phyloP scores from a whole-genome alignment of 92 coral and sea anemone genomes.

The Pocillopora grandis region DNA sequence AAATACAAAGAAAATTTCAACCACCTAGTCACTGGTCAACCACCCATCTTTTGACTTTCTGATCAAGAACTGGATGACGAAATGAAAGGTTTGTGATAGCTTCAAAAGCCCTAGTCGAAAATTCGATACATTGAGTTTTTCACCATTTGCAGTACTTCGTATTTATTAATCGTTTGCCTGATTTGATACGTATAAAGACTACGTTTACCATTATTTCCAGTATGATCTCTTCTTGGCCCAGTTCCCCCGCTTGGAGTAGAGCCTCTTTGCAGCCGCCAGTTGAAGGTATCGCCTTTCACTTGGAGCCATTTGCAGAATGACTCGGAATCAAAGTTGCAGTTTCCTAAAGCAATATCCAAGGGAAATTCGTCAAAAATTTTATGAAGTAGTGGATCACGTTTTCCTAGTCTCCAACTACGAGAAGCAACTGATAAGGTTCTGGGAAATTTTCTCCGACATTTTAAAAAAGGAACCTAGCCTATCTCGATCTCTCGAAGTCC shows the following conservation, averaged over 20 bases:
- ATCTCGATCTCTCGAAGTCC: too few species aligned
- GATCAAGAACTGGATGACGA: too few species aligned
- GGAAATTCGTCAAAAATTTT: neutral
- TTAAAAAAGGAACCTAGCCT: neutral
- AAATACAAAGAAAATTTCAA: too few species aligned
- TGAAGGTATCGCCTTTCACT: slow-evolving; percentile 5
- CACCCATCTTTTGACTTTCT: too few species aligned
- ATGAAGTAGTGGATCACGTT: neutral
- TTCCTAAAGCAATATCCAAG: slow-evolving; percentile 18
- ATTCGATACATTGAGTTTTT: too few species aligned
- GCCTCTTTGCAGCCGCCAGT: slow-evolving; percentile 51
- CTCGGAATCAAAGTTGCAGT: slow-evolving; percentile 42
- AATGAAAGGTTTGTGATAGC: too few species aligned
- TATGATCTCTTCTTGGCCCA: slow-evolving; percentile 60
- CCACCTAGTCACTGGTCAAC: too few species aligned
- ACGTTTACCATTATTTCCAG: neutral
- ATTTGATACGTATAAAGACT: neutral
- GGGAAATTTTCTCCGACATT: too few species aligned
- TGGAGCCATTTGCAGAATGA: slow-evolving; percentile 45
- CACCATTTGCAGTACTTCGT: too few species aligned
- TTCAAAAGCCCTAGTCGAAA: too few species aligned
- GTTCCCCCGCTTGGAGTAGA: slow-evolving; percentile 53
- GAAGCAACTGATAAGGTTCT: too few species aligned
- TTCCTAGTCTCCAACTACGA: neutral
- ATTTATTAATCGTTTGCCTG: too few species aligned